Evolutionary conservation across 92 coral and sea anemone genomes (phyloP).

Genomic region (Palythoa heliodiscus): DNA sequence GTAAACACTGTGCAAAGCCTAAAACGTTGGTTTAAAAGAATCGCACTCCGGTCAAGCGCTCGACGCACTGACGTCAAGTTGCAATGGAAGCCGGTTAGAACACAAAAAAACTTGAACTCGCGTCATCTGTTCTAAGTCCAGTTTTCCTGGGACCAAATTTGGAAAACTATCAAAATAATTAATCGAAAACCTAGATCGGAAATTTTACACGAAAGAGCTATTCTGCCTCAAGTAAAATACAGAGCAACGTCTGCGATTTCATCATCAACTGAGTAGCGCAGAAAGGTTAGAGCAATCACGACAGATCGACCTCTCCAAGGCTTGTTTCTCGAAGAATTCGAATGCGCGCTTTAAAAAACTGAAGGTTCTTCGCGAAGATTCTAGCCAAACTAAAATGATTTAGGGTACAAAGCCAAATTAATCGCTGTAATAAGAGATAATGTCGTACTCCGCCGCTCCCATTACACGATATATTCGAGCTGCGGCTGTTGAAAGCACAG

Average conservation of each 20-base stretch:
- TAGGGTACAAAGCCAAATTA: neutral
- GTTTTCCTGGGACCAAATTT: constrained; percentile 13
- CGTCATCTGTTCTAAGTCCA: neutral
- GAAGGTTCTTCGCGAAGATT: neutral
- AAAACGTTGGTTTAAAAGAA: neutral
- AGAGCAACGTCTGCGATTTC: neutral
- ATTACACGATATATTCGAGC: constrained; percentile 1
- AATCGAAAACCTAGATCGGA: neutral
- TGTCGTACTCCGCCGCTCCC: neutral
- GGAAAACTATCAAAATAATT: constrained; percentile 13
- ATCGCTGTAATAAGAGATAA: neutral
- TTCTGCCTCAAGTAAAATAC: neutral
- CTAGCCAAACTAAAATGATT: neutral
- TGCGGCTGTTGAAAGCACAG: constrained; percentile 22
- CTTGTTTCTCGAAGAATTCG: constrained; percentile 24
- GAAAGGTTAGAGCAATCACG: constrained; percentile 35
- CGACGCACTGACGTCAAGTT: constrained; percentile 7
- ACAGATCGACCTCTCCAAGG: constrained; percentile 39
- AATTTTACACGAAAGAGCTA: constrained; percentile 1
- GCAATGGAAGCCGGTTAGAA: neutral
- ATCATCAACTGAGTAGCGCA: constrained; percentile 6
- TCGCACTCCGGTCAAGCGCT: neutral
- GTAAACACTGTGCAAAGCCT: neutral
- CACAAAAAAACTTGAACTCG: constrained; percentile 27
- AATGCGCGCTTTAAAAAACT: constrained; percentile 34